phyloP scores from a whole-genome alignment of 2,888 invertebrate species.

The Oxyscelio sp. region DNA sequence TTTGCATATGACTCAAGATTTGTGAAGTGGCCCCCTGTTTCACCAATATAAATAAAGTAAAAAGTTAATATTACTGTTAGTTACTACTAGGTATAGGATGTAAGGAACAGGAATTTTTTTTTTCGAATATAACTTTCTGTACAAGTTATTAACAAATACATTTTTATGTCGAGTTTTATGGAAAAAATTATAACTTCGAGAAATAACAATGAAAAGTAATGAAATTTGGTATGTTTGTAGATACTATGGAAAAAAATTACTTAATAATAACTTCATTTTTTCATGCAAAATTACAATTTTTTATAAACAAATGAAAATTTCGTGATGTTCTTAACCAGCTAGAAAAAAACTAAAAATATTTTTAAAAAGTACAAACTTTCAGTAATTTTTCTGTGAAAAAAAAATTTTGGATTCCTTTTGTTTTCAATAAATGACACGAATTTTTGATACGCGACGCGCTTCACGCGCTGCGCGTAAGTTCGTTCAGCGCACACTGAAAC shows the following conservation, averaged over 20 bases:
- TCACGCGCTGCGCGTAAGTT: not conserved
- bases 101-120: constrained; percentile 9
- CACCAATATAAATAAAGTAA: constrained; percentile 23
- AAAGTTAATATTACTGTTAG: constrained; percentile 18
- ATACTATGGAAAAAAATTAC: constrained; percentile 1
- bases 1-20: constrained; percentile 35
- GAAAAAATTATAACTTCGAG: not conserved
- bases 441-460: not conserved
- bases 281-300: not conserved
- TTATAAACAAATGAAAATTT: constrained; percentile 16
- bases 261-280: not conserved
- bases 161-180: constrained; percentile 7
- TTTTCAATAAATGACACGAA: constrained; percentile 5
- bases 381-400: constrained; percentile 4
- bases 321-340: constrained; percentile 10
- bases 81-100: constrained; percentile 11
- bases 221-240: not conserved
- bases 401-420: constrained; percentile 8
- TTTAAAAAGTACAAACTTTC: not conserved
- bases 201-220: constrained; percentile 8
- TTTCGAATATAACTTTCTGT: no score
- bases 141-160: constrained; percentile 25
- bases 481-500: not conserved
- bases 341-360: not conserved
- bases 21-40: constrained; percentile 33